Evolutionary conservation across 2,113 vertebrate species (phyloP).

Genomic region (Martes martes): DNA sequence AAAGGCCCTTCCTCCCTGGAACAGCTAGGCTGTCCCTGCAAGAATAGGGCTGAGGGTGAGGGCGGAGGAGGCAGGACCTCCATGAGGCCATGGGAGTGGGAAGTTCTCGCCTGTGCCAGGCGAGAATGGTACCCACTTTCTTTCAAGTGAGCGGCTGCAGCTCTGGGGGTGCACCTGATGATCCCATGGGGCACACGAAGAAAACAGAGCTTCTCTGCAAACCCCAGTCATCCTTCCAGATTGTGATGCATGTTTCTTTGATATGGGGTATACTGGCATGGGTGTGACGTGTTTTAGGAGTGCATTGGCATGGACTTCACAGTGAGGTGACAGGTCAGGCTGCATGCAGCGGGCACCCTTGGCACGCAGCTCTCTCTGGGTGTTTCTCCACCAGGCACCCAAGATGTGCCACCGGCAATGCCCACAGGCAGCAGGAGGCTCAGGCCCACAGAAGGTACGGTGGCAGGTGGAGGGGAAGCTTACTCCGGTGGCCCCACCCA

Average conservation of each 20-base stretch:
- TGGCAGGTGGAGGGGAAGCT: background rate
- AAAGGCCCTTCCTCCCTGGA: background rate
- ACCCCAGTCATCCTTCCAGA: background rate
- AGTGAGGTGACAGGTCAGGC: background rate
- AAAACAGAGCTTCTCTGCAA: background rate
- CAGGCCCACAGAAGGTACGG: background rate
- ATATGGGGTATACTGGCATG: fast-evolving
- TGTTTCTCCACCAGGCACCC: background rate
- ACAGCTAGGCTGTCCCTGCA: background rate
- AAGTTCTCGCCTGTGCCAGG: background rate
- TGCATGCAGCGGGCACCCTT: too few relatives aligned
- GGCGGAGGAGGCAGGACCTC: background rate
- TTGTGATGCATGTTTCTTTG: too few relatives aligned
- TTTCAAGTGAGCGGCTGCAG: background rate
- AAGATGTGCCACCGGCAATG: background rate
- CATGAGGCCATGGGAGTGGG: fast-evolving
- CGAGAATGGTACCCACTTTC: background rate
- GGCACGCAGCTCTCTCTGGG: background rate
- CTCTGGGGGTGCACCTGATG: background rate
- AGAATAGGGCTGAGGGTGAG: background rate
- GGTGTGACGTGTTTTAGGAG: background rate
- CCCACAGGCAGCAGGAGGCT: background rate
- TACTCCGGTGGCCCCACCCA: background rate
- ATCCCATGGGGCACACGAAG: background rate
- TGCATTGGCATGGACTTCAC: background rate